Evolutionary conservation across 2,113 vertebrate species (phyloP).

Genomic region (Trogon surrucura): DNA sequence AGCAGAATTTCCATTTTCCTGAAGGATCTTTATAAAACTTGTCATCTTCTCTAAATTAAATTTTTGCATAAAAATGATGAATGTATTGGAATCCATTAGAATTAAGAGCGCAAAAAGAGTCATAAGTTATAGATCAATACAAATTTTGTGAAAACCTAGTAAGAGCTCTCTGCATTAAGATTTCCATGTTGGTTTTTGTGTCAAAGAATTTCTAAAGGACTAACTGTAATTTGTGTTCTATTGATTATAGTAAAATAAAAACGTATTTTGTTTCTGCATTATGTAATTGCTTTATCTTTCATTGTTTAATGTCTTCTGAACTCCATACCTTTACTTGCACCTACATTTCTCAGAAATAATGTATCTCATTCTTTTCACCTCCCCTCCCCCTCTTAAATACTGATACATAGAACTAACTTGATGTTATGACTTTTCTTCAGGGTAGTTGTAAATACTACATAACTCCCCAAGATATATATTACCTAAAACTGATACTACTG

Average conservation of each 20-base stretch:
- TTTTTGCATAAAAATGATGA: conserved; percentile 69
- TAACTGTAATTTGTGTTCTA: background rate
- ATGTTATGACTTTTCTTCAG: background rate
- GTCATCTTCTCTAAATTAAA: conserved; percentile 62
- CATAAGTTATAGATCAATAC: conserved; percentile 19
- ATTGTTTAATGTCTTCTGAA: background rate
- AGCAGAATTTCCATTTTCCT: conserved; percentile 68
- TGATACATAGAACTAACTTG: background rate
- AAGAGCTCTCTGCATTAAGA: conserved; percentile 27
- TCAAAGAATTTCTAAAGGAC: conserved; percentile 12
- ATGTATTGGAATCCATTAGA: conserved; percentile 46
- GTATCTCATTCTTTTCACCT: background rate
- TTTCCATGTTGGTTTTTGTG: background rate
- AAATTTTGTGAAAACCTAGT: conserved; percentile 40
- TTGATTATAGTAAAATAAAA: background rate
- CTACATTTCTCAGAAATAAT: background rate
- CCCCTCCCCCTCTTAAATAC: background rate
- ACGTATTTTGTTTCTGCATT: background rate
- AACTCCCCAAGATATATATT: background rate
- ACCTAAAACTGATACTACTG: background rate
- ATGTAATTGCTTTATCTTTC: background rate
- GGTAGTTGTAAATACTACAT: background rate
- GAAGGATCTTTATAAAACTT: conserved; percentile 60
- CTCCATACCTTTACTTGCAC: background rate
- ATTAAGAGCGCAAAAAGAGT: conserved; percentile 54